phyloP scores from a whole-genome alignment of 2,797 vertebrate species.

The Ispidina lecontei region DNA sequence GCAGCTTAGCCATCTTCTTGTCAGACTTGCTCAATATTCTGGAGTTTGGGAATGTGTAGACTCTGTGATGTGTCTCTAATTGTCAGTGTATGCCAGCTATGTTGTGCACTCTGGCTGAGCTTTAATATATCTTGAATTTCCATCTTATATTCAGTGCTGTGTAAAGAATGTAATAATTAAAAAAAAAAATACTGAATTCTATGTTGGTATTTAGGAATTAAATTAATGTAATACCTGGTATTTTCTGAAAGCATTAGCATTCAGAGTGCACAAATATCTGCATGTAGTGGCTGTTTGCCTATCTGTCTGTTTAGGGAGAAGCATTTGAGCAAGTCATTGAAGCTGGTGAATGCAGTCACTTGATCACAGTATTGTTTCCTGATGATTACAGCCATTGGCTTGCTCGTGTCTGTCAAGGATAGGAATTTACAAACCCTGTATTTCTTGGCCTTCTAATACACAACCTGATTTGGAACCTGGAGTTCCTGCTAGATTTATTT shows the following conservation, averaged over 20 bases:
- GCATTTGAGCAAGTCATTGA: background rate
- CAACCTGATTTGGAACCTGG: conserved; percentile 24
- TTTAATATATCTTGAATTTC: background rate
- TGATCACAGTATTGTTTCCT: background rate
- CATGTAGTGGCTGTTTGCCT: background rate
- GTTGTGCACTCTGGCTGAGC: background rate
- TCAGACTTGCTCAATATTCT: background rate
- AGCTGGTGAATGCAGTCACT: background rate
- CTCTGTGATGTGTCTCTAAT: background rate
- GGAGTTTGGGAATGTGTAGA: background rate
- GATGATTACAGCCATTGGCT: background rate
- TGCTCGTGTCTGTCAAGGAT: background rate
- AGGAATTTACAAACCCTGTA: background rate
- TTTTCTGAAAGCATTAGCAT: background rate
- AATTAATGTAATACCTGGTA: background rate
- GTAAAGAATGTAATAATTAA: background rate
- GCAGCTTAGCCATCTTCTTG: background rate
- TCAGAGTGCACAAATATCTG: background rate
- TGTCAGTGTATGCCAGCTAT: background rate
- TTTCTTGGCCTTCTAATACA: conserved; percentile 15
- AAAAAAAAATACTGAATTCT: background rate
- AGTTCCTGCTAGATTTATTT: conserved; percentile 18
- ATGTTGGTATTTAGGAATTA: background rate
- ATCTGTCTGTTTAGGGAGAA: background rate
- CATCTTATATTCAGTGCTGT: background rate